Evolutionary conservation across 2,113 vertebrate species (phyloP).

Genomic region (Noctilio leporinus): DNA sequence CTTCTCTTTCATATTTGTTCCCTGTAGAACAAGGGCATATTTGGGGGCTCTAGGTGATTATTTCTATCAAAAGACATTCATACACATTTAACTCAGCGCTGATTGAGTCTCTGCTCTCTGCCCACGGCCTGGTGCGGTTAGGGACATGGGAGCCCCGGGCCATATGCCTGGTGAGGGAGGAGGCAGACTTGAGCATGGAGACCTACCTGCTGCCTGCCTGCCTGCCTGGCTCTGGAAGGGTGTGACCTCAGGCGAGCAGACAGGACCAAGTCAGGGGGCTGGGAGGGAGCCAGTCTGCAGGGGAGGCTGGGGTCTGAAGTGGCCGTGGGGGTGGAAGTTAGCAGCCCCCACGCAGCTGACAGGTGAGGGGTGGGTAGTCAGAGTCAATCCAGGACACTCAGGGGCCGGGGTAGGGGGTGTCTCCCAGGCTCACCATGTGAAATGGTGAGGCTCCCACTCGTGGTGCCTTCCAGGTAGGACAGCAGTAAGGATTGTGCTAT

Average conservation of each 20-base stretch:
- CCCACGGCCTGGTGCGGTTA: background rate
- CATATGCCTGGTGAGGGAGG: background rate
- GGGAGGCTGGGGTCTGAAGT: background rate
- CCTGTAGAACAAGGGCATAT: background rate
- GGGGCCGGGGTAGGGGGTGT: background rate
- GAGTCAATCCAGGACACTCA: background rate
- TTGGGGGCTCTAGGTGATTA: background rate
- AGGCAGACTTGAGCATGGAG: background rate
- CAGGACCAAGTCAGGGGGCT: background rate
- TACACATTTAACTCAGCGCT: background rate
- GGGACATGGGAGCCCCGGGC: accelerated
- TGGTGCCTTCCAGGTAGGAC: background rate
- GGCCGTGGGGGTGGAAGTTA: background rate
- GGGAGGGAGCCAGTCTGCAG: background rate
- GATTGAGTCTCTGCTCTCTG: background rate
- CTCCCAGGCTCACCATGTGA: background rate
- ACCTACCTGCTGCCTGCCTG: too few relatives aligned
- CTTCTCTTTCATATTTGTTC: background rate
- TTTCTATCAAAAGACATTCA: background rate
- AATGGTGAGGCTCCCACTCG: background rate
- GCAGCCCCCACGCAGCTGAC: background rate
- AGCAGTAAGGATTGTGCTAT: background rate
- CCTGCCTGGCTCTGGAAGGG: background rate
- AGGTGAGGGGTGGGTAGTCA: background rate
- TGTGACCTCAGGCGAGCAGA: background rate